phyloP scores from a whole-genome alignment of 2,797 vertebrate species.

The Hyperoplus immaculatus region DNA sequence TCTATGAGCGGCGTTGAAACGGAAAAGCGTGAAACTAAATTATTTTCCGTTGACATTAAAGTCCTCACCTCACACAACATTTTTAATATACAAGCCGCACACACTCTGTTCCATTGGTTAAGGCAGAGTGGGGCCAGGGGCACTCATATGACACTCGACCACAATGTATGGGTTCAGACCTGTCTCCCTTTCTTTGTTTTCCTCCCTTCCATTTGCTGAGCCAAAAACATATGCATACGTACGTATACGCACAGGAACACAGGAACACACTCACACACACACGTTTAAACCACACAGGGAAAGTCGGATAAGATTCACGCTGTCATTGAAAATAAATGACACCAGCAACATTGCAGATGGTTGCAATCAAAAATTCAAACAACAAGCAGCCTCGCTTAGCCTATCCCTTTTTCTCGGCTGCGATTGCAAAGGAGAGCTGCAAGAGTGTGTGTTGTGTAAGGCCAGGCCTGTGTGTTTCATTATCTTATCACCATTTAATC shows the following conservation, averaged over 20 bases:
- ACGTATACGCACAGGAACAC: slow-evolving; percentile 48
- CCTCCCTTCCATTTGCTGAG: slow-evolving; percentile 52
- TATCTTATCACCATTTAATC: slow-evolving; percentile 83
- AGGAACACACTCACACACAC: slow-evolving; percentile 23
- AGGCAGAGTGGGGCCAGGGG: slow-evolving; percentile 68
- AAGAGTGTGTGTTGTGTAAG: slow-evolving; percentile 75
- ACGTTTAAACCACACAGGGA: slow-evolving; percentile 67
- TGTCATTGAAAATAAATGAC: slow-evolving; percentile 82
- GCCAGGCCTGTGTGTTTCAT: slow-evolving; percentile 77
- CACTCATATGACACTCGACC: slow-evolving; percentile 62
- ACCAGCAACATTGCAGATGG: slow-evolving; percentile 81
- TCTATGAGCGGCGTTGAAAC: background rate
- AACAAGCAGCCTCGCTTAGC: slow-evolving; percentile 78
- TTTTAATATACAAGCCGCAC: slow-evolving; percentile 58
- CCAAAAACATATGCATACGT: slow-evolving; percentile 44
- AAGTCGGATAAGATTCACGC: slow-evolving; percentile 73
- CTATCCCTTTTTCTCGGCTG: slow-evolving; percentile 66
- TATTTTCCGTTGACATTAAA: slow-evolving; percentile 36
- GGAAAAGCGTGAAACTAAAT: slow-evolving; percentile 40
- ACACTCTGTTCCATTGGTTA: slow-evolving; percentile 45
- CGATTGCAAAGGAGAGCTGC: slow-evolving; percentile 71
- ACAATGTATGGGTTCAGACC: slow-evolving; percentile 74
- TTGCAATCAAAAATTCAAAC: slow-evolving; percentile 85
- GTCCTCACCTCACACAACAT: slow-evolving; percentile 59
- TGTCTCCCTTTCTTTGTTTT: slow-evolving; percentile 75